Conservation (phyloP, 2,113 vertebrate species). For the Nettapus auritus region DNA sequence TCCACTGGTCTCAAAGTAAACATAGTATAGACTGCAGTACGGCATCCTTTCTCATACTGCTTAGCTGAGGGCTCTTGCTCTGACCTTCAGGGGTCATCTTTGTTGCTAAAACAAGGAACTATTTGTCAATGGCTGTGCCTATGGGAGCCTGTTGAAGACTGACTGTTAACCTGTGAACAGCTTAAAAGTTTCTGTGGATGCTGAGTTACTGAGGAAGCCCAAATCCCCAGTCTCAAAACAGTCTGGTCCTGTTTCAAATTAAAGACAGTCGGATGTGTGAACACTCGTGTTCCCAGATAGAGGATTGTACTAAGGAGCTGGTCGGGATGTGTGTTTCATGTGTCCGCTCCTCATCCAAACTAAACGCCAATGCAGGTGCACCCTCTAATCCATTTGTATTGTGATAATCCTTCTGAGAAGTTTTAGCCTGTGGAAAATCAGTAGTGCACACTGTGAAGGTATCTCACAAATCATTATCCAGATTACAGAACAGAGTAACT, state of each 20-base stretch:
- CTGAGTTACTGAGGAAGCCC: not conserved
- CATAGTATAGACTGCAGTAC: not conserved
- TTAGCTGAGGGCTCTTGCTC: not conserved
- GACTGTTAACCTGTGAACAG: not conserved
- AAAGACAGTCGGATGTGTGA: not conserved
- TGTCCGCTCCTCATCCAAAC: not conserved
- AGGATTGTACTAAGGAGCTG: not conserved
- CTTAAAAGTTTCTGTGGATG: not conserved
- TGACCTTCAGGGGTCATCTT: not conserved
- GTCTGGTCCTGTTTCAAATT: not conserved
- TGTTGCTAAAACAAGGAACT: not conserved
- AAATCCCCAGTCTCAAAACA: fast-evolving
- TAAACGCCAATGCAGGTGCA: not conserved
- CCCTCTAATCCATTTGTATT: not conserved
- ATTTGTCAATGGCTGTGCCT: not conserved
- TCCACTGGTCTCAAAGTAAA: not conserved
- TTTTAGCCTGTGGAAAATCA: not conserved
- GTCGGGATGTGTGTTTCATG: not conserved
- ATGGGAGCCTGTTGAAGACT: not conserved
- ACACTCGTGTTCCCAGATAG: not conserved
- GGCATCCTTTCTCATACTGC: not conserved
- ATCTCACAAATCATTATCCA: not conserved
- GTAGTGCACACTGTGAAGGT: not conserved
- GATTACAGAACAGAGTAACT: not conserved
- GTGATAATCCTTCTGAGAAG: not conserved